Percentiles rank a stretch among this genome's conserved stretches.
These are phyloP conservation scores for Venustaconcha ellipsiformis DNA, from an alignment of 1,140 invertebrate genomes.

Conservation along the genomic window DNA sequence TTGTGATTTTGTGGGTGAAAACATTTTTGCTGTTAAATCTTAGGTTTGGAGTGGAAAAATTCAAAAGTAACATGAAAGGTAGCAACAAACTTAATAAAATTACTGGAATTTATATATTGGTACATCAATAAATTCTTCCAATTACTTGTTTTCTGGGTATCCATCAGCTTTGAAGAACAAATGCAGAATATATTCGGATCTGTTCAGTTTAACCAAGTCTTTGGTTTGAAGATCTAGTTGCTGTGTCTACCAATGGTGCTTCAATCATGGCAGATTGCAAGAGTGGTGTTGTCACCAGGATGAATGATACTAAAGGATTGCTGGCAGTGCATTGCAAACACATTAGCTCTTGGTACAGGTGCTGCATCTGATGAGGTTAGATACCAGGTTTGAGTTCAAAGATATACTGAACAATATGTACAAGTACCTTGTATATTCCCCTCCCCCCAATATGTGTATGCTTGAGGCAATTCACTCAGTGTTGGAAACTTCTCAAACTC, in stretches of 20 bases:
- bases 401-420: conserved; percentile 23
- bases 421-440: conserved; percentile 23
- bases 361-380: background rate
- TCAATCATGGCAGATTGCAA: conserved; percentile 20
- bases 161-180: background rate
- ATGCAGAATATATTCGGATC: conserved; percentile 13
- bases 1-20: no score
- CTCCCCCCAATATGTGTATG: conserved; percentile 10
- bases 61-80: no score
- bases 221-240: background rate
- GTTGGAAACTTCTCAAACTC: background rate
- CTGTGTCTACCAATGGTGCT: conserved; percentile 7
- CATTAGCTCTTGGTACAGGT: conserved; percentile 22
- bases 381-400: conserved; percentile 13
- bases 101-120: no score
- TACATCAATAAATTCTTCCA: no score
- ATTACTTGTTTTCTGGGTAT: conserved; percentile 14
- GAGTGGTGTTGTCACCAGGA: conserved; percentile 23
- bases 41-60: no score
- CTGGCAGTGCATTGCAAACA: conserved; percentile 22
- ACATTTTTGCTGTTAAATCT: no score
- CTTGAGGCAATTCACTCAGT: conserved; percentile 6
- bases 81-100: no score
- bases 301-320: conserved; percentile 11
- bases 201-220: background rate